Conservation (phyloP, 2,888 invertebrate genomes). For the Amblyjoppa fuscipennis region DNA sequence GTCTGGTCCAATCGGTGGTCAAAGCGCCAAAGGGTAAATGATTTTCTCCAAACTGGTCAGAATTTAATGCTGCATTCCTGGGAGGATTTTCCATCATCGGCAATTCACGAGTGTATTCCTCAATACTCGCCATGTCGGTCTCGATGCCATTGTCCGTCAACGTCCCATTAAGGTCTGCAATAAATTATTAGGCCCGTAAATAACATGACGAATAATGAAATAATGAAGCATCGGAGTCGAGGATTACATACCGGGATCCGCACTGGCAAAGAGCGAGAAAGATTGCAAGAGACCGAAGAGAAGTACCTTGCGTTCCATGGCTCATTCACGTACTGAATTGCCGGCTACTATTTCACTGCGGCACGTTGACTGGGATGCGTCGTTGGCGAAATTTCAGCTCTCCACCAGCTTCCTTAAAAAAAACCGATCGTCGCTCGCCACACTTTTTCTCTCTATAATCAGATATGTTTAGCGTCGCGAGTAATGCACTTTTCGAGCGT, state of each 20-base stretch:
- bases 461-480: constrained; percentile 1
- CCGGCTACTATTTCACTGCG: constrained; percentile 70
- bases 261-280: constrained; percentile 34
- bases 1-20: constrained; percentile 75
- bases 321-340: constrained; percentile 64
- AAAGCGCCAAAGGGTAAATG: constrained; percentile 74
- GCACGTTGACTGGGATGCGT: constrained; percentile 60
- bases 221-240: constrained; percentile 20
- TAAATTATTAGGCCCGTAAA: background rate
- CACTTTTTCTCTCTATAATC: constrained; percentile 6
- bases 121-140: constrained; percentile 65
- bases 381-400: constrained; percentile 59
- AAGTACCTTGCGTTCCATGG: constrained; percentile 69
- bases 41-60: constrained; percentile 48
- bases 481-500: constrained; percentile 17
- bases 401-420: constrained; percentile 9
- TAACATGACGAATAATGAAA: background rate
- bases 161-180: constrained; percentile 27
- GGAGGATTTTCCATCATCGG: constrained; percentile 57
- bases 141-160: constrained; percentile 58
- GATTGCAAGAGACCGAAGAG: constrained; percentile 51
- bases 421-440: background rate
- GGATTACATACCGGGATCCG: constrained; percentile 66
- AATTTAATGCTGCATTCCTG: constrained; percentile 65
- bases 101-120: constrained; percentile 54